A percentile compares a stretch with the other conserved stretches of the same genome.
Conservation (phyloP, 2,888 invertebrate genomes). For the Ctena decussata region DNA sequence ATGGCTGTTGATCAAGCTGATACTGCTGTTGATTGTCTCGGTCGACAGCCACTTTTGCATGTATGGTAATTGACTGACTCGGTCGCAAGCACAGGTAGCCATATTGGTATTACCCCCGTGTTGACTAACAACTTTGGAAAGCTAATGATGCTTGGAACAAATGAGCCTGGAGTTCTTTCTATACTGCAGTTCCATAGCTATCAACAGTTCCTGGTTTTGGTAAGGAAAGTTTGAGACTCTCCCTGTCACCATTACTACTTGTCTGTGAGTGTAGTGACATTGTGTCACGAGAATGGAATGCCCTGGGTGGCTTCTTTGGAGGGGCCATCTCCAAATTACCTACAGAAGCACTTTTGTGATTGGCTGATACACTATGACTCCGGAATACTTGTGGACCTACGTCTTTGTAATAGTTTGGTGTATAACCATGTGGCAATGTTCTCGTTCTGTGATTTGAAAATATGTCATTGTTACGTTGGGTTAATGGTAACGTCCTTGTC, state of each 20-base stretch:
- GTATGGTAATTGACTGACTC: too few relatives aligned
- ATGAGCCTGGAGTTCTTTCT: too few relatives aligned
- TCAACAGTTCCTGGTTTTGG: slow-evolving; percentile 75
- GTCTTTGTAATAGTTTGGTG: slow-evolving; percentile 39
- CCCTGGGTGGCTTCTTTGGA: slow-evolving; percentile 79
- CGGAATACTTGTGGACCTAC: slow-evolving; percentile 37
- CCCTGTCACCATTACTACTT: slow-evolving; percentile 61
- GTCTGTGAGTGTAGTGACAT: slow-evolving; percentile 70
- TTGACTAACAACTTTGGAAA: too few relatives aligned
- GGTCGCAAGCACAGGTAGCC: too few relatives aligned
- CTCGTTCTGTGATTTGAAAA: slow-evolving; percentile 47
- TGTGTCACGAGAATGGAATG: slow-evolving; percentile 76
- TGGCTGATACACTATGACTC: slow-evolving; percentile 51
- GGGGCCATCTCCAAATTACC: slow-evolving; percentile 75
- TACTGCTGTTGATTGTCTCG: too few relatives aligned
- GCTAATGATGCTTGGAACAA: too few relatives aligned
- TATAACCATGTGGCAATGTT: slow-evolving; percentile 61
- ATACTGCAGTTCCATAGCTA: slow-evolving; percentile 75
- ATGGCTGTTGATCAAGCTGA: too few relatives aligned
- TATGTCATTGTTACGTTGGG: slow-evolving; percentile 26
- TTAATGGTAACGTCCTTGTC: background rate
- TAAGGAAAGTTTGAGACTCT: slow-evolving; percentile 67
- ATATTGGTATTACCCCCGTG: too few relatives aligned
- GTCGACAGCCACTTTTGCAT: too few relatives aligned
- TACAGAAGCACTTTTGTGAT: slow-evolving; percentile 78